Evolutionary conservation across 2,113 vertebrate species (phyloP).

Genomic region (Vulpes lagopus): DNA sequence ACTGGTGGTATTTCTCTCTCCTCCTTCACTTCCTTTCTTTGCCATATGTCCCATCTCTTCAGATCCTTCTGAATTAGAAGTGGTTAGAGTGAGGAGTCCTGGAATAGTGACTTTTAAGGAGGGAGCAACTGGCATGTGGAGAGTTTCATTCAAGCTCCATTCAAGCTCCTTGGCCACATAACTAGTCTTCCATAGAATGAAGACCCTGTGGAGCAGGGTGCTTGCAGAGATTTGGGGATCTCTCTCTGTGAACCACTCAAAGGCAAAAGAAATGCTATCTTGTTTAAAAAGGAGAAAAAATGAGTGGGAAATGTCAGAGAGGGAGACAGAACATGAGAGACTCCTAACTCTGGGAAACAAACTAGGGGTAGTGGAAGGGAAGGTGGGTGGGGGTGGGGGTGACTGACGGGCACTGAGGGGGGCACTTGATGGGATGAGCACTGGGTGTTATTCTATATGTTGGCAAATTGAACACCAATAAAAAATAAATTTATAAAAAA

Average conservation of each 20-base stretch:
- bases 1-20: background rate
- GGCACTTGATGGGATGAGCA: no score
- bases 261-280: background rate
- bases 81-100: background rate
- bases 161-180: background rate
- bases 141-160: background rate
- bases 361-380: no score
- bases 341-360: no score
- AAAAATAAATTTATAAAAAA: no score
- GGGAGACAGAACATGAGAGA: no score
- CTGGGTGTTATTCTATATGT: no score
- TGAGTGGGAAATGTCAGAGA: no score
- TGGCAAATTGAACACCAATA: no score
- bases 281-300: background rate
- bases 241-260: background rate
- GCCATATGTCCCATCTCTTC: background rate
- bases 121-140: background rate
- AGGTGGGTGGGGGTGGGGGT: no score
- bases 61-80: background rate
- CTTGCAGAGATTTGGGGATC: background rate
- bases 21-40: background rate
- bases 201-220: background rate
- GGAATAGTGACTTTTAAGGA: background rate
- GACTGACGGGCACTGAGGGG: no score
- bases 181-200: background rate